Evolutionary conservation across 2,113 vertebrate species (phyloP).

Genomic region (Grammomys dolichurus): DNA sequence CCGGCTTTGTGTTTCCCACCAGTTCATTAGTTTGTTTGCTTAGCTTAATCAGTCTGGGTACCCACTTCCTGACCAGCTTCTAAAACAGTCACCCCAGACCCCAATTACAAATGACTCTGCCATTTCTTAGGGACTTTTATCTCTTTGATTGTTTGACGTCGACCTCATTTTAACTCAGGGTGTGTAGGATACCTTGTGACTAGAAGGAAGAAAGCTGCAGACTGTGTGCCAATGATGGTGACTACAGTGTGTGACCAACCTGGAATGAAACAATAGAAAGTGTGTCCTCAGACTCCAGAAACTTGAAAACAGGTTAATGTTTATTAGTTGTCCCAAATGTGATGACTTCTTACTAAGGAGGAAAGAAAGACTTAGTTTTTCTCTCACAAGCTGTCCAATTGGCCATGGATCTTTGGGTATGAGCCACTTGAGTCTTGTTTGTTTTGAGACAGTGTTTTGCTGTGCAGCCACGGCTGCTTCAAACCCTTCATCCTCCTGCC

Average conservation of each 20-base stretch:
- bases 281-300: neutral
- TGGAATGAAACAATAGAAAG: conserved; percentile 2
- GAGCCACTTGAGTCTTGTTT: neutral
- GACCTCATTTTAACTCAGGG: neutral
- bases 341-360: neutral
- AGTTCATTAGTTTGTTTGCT: conserved; percentile 60
- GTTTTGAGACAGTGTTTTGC: neutral
- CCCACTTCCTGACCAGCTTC: neutral
- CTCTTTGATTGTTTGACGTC: neutral
- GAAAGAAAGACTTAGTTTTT: neutral
- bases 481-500: neutral
- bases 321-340: neutral
- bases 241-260: neutral
- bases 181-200: neutral
- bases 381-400: neutral
- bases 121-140: conserved; percentile 30
- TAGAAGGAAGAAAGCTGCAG: neutral
- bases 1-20: conserved; percentile 20
- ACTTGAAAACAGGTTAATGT: neutral
- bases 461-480: neutral
- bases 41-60: neutral
- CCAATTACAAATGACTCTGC: neutral
- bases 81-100: neutral
- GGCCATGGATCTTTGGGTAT: neutral
- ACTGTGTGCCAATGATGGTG: neutral